Percentiles rank a stretch among this genome's conserved stretches.
Evolutionary conservation across 1,140 invertebrate genomes (phyloP).

Genomic region (Brachionus koreanus): DNA sequence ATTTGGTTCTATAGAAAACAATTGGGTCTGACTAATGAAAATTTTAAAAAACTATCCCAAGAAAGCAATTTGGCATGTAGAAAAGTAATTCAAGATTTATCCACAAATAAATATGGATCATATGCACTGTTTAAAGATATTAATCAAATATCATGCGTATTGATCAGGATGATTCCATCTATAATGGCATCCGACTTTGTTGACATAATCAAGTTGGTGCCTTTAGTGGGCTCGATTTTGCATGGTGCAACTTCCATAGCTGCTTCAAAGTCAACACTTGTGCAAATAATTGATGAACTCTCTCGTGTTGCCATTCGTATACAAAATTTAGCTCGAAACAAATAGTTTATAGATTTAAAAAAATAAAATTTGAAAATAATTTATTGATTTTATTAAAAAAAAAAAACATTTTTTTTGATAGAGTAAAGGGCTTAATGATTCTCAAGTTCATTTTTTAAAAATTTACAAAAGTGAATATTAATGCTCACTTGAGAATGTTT

Average conservation of each 20-base stretch:
- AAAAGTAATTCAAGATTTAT: not conserved
- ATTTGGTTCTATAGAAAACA: slow-evolving; percentile 36
- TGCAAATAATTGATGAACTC: slow-evolving; percentile 11
- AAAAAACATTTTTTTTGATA: too few species aligned
- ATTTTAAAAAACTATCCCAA: not conserved
- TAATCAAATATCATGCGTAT: not conserved
- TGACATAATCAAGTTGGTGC: not conserved
- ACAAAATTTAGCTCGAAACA: slow-evolving; percentile 7
- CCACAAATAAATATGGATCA: not conserved
- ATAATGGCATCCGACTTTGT: not conserved
- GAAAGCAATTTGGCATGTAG: not conserved
- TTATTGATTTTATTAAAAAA: not conserved
- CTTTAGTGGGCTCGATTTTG: not conserved
- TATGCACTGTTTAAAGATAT: not conserved
- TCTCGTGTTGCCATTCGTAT: not conserved
- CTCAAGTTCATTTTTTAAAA: too few species aligned
- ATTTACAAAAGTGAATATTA: too few species aligned
- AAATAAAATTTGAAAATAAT: not conserved
- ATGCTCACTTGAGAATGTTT: too few species aligned
- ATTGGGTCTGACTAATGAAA: not conserved
- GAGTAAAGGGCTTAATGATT: too few species aligned
- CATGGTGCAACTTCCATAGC: slow-evolving; percentile 10
- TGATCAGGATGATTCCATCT: not conserved
- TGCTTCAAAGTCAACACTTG: not conserved
- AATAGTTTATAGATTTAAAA: not conserved